phyloP scores from a whole-genome alignment of 1,140 invertebrate genomes.

The Cataglyphis hispanica region DNA sequence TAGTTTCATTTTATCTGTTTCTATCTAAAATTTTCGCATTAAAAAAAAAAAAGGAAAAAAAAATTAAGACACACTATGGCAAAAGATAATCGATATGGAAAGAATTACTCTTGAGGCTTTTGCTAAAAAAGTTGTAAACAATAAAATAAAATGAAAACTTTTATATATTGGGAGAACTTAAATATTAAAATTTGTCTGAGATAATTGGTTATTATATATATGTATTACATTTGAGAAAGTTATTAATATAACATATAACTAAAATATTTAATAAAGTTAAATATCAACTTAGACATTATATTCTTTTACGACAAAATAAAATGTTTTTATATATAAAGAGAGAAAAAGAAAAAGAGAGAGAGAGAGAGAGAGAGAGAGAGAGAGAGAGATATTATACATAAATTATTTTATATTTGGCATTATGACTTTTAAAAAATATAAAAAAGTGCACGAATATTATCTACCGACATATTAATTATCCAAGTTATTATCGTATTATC shows the following conservation, averaged over 20 bases:
- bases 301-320: constrained; percentile 14
- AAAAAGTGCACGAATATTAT: neutral
- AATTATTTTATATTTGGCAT: constrained; percentile 6
- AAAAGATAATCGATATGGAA: neutral
- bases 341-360: too few species aligned
- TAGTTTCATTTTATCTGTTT: neutral
- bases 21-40: neutral
- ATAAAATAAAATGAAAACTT: neutral
- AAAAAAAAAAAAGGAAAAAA: too few species aligned
- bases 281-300: neutral
- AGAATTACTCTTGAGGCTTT: neutral
- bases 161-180: neutral
- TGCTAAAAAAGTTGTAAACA: neutral
- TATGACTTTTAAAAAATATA: neutral
- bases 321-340: neutral
- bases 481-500: neutral
- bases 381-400: too few species aligned
- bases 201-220: neutral
- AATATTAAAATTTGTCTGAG: neutral
- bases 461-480: neutral
- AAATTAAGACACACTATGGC: neutral
- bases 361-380: too few species aligned
- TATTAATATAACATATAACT: neutral
- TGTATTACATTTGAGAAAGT: neutral
- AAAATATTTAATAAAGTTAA: neutral